A percentile compares a stretch with the other conserved stretches of the same genome.
These are phyloP conservation scores for Cerastis rubricosa DNA, from an alignment of 2,888 invertebrate species.

Conservation along the genomic window DNA sequence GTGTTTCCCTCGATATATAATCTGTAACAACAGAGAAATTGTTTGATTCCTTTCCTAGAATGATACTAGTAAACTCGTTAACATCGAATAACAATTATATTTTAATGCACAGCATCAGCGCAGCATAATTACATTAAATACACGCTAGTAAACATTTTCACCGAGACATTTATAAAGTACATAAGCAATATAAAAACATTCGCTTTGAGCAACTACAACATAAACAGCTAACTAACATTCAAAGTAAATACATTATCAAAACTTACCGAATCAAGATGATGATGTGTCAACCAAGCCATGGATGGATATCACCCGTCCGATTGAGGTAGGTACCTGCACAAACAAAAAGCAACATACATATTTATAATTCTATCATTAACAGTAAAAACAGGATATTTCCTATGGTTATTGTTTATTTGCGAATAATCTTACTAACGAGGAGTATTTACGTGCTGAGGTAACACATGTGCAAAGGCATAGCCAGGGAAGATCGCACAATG, in stretches of 20 bases:
- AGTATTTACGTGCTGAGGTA: background rate
- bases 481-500: background rate
- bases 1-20: slow-evolving; percentile 16
- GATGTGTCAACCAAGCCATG: slow-evolving; percentile 5
- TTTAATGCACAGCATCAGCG: slow-evolving; percentile 69
- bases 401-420: background rate
- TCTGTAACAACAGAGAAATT: slow-evolving; percentile 78
- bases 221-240: slow-evolving; percentile 35
- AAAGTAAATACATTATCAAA: slow-evolving; percentile 43
- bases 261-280: slow-evolving; percentile 56
- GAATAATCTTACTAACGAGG: background rate
- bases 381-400: background rate
- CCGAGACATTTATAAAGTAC: slow-evolving; percentile 43
- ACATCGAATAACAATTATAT: slow-evolving; percentile 55
- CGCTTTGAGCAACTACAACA: slow-evolving; percentile 69
- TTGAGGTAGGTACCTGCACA: slow-evolving; percentile 50
- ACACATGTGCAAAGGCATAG: background rate
- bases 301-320: slow-evolving; percentile 13
- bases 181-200: slow-evolving; percentile 56
- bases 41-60: slow-evolving; percentile 65
- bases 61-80: slow-evolving; percentile 33
- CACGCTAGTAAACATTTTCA: slow-evolving; percentile 60
- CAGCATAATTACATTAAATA: slow-evolving; percentile 64
- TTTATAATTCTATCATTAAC: background rate
- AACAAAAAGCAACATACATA: slow-evolving; percentile 31